Conservation (phyloP, 2,888 invertebrate species). For the Linnaemya tessellans region DNA sequence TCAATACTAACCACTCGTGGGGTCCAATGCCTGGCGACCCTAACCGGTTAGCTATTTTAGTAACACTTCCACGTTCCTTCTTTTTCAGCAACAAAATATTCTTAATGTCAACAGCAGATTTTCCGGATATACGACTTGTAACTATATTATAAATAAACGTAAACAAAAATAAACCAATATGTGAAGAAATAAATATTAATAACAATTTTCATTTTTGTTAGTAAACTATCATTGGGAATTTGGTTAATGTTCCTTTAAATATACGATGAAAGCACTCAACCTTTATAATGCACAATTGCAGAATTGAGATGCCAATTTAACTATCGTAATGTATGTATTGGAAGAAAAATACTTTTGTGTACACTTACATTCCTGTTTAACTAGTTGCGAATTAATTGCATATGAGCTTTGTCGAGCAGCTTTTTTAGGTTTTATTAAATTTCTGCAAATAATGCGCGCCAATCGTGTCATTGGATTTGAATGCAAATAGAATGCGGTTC, state of each 20-base stretch:
- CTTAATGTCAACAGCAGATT: constrained; percentile 85
- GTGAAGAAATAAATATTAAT: too few relatives aligned
- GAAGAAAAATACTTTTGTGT: neutral
- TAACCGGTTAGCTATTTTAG: constrained; percentile 88
- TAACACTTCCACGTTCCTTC: constrained; percentile 87
- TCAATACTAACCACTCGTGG: constrained; percentile 84
- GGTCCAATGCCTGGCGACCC: constrained; percentile 86
- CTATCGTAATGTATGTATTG: neutral
- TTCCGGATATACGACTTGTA: constrained; percentile 85
- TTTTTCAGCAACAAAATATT: constrained; percentile 85
- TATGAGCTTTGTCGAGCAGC: constrained; percentile 94
- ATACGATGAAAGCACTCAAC: too few relatives aligned
- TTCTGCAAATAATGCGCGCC: constrained; percentile 93
- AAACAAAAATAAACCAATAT: neutral
- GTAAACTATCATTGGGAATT: too few relatives aligned
- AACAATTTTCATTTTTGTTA: too few relatives aligned
- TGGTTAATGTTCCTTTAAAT: too few relatives aligned
- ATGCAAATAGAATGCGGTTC: constrained; percentile 97
- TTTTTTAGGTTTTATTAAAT: constrained; percentile 91
- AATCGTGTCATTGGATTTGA: constrained; percentile 95
- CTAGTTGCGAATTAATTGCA: constrained; percentile 90
- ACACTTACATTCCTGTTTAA: constrained; percentile 93
- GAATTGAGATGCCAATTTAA: too few relatives aligned
- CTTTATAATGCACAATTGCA: too few relatives aligned
- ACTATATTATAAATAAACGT: constrained; percentile 83